Evolutionary conservation across 2,888 invertebrate genomes (phyloP).

Genomic region (Platycheirus rosarum): DNA sequence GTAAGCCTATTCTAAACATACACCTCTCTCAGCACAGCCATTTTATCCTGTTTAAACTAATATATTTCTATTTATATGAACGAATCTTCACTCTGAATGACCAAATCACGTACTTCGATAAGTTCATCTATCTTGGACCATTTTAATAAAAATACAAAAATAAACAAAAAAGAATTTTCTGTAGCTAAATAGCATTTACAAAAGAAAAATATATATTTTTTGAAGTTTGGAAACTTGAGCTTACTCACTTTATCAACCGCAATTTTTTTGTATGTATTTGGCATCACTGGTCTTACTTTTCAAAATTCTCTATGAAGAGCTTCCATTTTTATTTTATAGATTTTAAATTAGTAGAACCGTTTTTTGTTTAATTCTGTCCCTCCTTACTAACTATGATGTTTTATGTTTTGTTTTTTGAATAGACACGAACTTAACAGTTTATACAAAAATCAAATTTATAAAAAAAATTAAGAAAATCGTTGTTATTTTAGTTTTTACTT

Average conservation of each 20-base stretch:
- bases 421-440: constrained; percentile 13
- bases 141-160: background rate
- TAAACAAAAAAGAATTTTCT: background rate
- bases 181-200: constrained; percentile 36
- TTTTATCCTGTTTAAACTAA: constrained; percentile 16
- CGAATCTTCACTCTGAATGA: constrained; percentile 1
- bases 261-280: background rate
- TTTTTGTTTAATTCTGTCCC: background rate
- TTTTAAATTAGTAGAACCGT: background rate
- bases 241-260: background rate
- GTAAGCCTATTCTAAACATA: constrained; percentile 15
- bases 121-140: constrained; percentile 14
- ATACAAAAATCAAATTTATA: background rate
- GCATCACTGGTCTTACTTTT: background rate
- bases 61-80: constrained; percentile 2
- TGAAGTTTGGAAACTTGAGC: background rate
- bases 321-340: constrained; percentile 1
- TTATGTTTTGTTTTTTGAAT: background rate
- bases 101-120: constrained; percentile 26
- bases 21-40: constrained; percentile 18
- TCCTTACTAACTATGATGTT: background rate
- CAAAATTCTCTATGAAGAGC: background rate
- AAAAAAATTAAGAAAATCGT: background rate
- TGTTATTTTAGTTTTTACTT: constrained; percentile 10
- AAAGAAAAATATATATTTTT: background rate